Base-by-base conservation (phyloP, 1,140 invertebrate species). In the Frieseomelitta varia region DNA sequence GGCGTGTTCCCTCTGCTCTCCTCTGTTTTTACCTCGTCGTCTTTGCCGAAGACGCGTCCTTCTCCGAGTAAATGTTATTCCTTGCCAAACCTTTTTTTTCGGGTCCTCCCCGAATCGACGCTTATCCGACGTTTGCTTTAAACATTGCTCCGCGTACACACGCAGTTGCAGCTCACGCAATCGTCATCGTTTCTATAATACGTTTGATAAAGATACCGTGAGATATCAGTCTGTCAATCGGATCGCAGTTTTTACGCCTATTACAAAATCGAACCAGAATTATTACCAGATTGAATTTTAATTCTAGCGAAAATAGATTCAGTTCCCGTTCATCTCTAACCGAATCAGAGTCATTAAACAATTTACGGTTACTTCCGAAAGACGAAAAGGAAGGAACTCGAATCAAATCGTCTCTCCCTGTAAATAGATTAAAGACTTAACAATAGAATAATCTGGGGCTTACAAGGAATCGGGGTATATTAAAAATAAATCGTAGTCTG, bases 1-100 rank as follows among this genome's bases (percentile, higher is more conserved):
- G 85, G 79, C 58, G 58, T 61, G 69, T 87, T 90, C 85, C 8
- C 39, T 89, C 65, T 12, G 6, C 34, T 27, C 65, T 53, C 68
- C 51, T 14, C 19, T 39, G 15, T 39, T 30, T n/a, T 12, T 39
- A 24, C 15, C 72, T 39, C 71, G 55, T 78, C 74, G n/a, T 19
- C 53, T 58, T 47, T 34, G 24, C 65, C 10, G 78, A 83, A 69
- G 81, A 77, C 53, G 55, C 55, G 24, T 47, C 30, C 2, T 39
- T 76, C 24, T 19, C 58, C 17, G 39, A 67, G 24, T 53, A 63
- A 73, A 73, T 61, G 39, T 58, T 79, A 39, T 39, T 58, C 34
- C 53, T 61, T 8, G 34, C 21, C 68, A 27, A 81, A n/a, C n/a
- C n/a, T n/a, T n/a, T 67, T 51, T 72, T 65, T 75, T 81, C 39